A percentile compares a stretch with the other conserved stretches of the same genome.
Evolutionary conservation across 2,888 invertebrate genomes (phyloP).

Genomic region (Ennomos quercinarius): DNA sequence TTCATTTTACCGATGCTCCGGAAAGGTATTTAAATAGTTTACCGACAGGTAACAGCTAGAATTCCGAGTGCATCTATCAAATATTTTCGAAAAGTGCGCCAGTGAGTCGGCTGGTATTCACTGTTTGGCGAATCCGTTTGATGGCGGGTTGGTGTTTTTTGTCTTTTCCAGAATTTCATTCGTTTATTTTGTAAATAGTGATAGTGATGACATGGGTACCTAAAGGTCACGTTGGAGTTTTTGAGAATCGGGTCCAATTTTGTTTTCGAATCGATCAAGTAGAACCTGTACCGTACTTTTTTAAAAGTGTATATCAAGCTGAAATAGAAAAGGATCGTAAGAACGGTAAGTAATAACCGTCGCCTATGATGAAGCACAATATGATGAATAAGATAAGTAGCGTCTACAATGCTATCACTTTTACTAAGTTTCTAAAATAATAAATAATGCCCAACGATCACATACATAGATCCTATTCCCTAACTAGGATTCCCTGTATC

Average conservation of each 20-base stretch:
- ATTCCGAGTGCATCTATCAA: conserved; percentile 9
- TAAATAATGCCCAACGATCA: too few species aligned
- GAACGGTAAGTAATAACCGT: too few species aligned
- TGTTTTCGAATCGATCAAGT: too few species aligned
- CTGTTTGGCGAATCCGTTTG: conserved; percentile 15
- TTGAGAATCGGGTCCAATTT: too few species aligned
- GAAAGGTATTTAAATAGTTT: conserved; percentile 27
- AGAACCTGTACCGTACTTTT: too few species aligned
- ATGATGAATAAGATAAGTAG: too few species aligned
- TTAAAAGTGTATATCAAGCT: background rate
- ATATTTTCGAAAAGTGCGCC: conserved; percentile 14
- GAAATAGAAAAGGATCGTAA: background rate
- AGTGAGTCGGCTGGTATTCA: background rate
- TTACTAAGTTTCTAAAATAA: too few species aligned
- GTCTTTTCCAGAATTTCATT: background rate
- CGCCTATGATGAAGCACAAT: too few species aligned
- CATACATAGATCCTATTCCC: too few species aligned
- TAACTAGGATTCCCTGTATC: too few species aligned
- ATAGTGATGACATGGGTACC: background rate
- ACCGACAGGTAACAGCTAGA: conserved; percentile 5
- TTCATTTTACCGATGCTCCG: conserved; percentile 33
- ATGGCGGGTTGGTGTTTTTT: background rate
- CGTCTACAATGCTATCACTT: too few species aligned
- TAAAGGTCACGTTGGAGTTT: too few species aligned
- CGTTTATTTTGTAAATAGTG: background rate